Evolutionary conservation across 2,888 invertebrate species (phyloP).

Genomic region (Esperia sulphurella): DNA sequence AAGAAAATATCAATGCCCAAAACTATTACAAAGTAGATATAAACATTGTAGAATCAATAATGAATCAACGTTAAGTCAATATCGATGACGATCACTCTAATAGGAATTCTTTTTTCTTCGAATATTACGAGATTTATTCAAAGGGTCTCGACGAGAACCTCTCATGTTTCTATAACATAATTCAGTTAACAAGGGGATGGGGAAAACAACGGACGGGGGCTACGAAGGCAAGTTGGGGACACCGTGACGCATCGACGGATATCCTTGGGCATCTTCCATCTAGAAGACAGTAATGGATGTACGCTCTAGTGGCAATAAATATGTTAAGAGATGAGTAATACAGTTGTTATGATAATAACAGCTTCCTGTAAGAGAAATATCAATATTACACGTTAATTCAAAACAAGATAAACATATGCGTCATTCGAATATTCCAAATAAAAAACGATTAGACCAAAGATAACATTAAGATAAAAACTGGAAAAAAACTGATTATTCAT

Average conservation of each 20-base stretch:
- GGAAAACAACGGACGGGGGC: slow-evolving; percentile 37
- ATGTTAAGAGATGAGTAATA: slow-evolving; percentile 2
- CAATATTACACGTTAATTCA: no score
- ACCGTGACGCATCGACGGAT: slow-evolving; percentile 63
- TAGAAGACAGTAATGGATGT: slow-evolving; percentile 64
- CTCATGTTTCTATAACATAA: slow-evolving; percentile 60
- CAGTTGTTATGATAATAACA: background rate
- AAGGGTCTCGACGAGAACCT: slow-evolving; percentile 54
- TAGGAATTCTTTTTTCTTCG: slow-evolving; percentile 34
- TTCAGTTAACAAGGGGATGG: slow-evolving; percentile 54
- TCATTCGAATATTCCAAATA: no score
- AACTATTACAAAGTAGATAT: background rate
- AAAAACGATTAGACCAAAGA: no score
- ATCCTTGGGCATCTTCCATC: slow-evolving; percentile 46
- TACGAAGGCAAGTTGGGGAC: slow-evolving; percentile 24
- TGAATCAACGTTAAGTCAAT: slow-evolving; percentile 4
- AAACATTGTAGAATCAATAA: slow-evolving; percentile 5
- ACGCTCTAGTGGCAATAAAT: slow-evolving; percentile 40
- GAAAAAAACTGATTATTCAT: no score
- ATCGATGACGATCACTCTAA: slow-evolving; percentile 6
- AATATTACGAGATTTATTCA: slow-evolving; percentile 52
- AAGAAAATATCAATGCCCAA: background rate
- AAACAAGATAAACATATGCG: no score
- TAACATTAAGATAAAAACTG: no score
- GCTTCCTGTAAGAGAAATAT: no score